phyloP scores from a whole-genome alignment of 2,888 invertebrate species.

The Drosophila subquinaria region DNA sequence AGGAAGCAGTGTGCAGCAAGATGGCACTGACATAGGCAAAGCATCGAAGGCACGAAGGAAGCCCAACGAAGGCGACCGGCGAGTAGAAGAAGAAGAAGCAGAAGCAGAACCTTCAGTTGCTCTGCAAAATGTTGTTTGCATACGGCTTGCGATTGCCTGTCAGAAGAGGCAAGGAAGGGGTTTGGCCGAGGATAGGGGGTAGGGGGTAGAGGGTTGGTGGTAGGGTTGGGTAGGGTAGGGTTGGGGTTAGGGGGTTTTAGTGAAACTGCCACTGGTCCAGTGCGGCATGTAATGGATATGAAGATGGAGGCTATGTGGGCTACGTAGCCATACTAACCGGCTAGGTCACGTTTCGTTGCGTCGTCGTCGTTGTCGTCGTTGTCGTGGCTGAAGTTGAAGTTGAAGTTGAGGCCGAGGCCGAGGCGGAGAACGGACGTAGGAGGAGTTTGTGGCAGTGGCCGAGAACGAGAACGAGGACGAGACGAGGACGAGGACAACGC shows the following conservation, averaged over 20 bases:
- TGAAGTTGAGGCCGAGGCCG: slow-evolving; percentile 46
- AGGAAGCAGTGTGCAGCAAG: slow-evolving; percentile 50
- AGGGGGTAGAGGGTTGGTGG: no score
- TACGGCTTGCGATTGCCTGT: slow-evolving; percentile 83
- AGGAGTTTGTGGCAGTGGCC: slow-evolving; percentile 18
- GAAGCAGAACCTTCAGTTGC: slow-evolving; percentile 51
- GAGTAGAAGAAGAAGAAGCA: neutral
- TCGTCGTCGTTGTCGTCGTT: slow-evolving; percentile 54
- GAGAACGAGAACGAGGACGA: neutral
- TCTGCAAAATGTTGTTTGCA: slow-evolving; percentile 84
- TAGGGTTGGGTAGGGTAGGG: slow-evolving; percentile 9
- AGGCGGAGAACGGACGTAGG: slow-evolving; percentile 13
- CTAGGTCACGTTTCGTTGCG: slow-evolving; percentile 78
- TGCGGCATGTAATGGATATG: slow-evolving; percentile 65
- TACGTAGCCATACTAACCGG: slow-evolving; percentile 68
- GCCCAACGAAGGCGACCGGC: slow-evolving; percentile 73
- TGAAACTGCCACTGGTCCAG: slow-evolving; percentile 59
- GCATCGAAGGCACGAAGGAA: slow-evolving; percentile 56
- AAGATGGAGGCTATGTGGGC: slow-evolving; percentile 75
- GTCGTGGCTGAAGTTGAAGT: slow-evolving; percentile 53
- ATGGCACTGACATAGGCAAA: slow-evolving; percentile 60
- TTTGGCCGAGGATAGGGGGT: slow-evolving; percentile 13
- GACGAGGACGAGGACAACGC: slow-evolving; percentile 6
- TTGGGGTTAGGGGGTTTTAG: neutral
- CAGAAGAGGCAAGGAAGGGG: slow-evolving; percentile 47